Conservation (phyloP, 1,140 invertebrate species). For the Scaptomyza montana region DNA sequence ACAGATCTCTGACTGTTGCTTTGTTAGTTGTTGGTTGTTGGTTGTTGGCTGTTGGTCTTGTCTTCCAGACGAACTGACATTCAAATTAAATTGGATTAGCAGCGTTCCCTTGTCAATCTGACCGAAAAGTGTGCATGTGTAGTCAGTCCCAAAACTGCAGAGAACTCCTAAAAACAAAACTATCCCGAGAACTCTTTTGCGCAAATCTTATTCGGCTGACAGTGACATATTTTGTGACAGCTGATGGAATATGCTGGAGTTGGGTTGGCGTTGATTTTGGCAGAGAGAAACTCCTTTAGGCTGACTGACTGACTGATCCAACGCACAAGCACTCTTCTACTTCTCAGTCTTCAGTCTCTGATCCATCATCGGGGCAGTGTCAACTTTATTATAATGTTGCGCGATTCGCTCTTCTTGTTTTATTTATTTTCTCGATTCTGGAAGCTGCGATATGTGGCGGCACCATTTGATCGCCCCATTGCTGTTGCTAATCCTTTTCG, state of each 20-base stretch:
- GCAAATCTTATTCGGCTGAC: slow-evolving; percentile 78
- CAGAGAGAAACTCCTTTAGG: neutral
- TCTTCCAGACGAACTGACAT: slow-evolving; percentile 83
- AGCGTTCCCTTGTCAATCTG: slow-evolving; percentile 82
- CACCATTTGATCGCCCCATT: slow-evolving; percentile 74
- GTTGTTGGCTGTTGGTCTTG: slow-evolving; percentile 43
- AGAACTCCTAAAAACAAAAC: slow-evolving; percentile 15
- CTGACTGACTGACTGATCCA: neutral
- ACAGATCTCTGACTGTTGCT: slow-evolving; percentile 16
- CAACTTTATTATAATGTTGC: slow-evolving; percentile 70
- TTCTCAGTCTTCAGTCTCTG: slow-evolving; percentile 35
- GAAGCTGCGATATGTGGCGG: slow-evolving; percentile 69
- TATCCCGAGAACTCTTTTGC: slow-evolving; percentile 52
- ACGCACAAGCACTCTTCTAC: neutral
- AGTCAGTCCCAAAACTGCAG: slow-evolving; percentile 33
- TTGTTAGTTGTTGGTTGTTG: slow-evolving; percentile 15
- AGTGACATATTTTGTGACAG: slow-evolving; percentile 83
- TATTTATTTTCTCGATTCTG: slow-evolving; percentile 17
- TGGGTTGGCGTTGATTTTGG: slow-evolving; percentile 54
- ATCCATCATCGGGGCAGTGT: slow-evolving; percentile 79
- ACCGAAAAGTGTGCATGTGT: slow-evolving; percentile 43
- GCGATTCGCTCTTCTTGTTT: neutral
- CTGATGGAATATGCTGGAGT: slow-evolving; percentile 81
- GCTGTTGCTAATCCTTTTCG: slow-evolving; percentile 81
- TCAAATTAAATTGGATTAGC: slow-evolving; percentile 83